Evolutionary conservation across 2,888 invertebrate genomes (phyloP), one percentile per base, ranked within the genome.

Genomic region (Vannuccia rotundouncinata): DNA sequence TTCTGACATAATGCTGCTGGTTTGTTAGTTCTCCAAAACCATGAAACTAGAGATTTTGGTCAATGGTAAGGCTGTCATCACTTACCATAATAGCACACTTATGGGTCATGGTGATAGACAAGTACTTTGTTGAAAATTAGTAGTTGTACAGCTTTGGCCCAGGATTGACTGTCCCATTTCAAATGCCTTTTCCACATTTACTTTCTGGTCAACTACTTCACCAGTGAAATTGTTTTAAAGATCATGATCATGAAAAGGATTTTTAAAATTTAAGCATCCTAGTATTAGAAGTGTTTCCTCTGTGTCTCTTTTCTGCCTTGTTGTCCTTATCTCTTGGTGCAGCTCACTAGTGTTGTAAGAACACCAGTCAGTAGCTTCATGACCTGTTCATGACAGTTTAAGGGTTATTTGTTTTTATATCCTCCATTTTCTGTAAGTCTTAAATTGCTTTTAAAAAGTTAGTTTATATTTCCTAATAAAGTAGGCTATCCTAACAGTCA

Each of bases 161-260:
- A 66, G 66, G 66, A 66, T 66, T 66, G 10, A 66, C 25, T 66
- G 66, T 66, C 25, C 66, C 13, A 66, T 66, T 17, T 77, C n/a
- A 77, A 77, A 77, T 77, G 31, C 77, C 31, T 77, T 77, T 59
- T 77, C 59, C 13, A 60, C 10, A 77, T 77, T 77, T 30, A 27
- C 31, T 77, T 77, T 77, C 22, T 31, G 77, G 59, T 77, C 59
- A 45, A 27, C 31, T 45, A 31, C 45, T 77, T 77, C 59, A 77
- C 59, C 59, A 75, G 29, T 75, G 31, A 27, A 13, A 31, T 25
- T 75, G 31, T 75, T 75, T 66, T 27, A 66, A 27, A 66, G 2
- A 66, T 66, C 66, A 66, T 66, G 66, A 66, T 17, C 66, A 66
- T 66, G 25, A 66, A 66, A 22, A 13, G 66, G 66, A 13, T 22